A percentile compares a stretch with the other conserved stretches of the same genome.
Conservation (phyloP, 2,113 vertebrate species). For the Sinocyclocheilus grahami region DNA sequence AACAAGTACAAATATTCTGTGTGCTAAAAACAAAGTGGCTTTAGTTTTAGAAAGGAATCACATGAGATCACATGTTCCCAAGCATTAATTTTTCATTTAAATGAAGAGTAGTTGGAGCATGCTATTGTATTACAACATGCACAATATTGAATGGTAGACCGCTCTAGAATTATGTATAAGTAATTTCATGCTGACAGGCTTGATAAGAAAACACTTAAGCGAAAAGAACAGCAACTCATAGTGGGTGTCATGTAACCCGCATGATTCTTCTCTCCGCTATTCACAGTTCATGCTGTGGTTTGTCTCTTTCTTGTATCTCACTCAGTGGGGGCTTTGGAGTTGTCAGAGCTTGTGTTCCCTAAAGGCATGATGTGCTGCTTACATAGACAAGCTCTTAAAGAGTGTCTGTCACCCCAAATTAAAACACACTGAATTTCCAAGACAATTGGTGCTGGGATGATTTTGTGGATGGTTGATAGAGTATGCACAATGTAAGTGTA, state of each 20-base stretch:
- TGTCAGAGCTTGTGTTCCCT: constrained; percentile 13
- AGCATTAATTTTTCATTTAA: neutral
- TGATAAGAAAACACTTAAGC: constrained; percentile 31
- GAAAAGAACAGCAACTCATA: constrained; percentile 19
- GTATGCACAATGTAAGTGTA: neutral
- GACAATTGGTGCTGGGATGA: neutral
- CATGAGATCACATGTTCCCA: neutral
- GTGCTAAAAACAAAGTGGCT: neutral
- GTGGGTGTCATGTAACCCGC: neutral
- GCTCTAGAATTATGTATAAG: neutral
- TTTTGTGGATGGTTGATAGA: neutral
- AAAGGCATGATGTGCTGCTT: constrained; percentile 22
- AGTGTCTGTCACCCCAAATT: constrained; percentile 41
- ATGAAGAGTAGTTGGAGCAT: neutral
- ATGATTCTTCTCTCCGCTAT: neutral
- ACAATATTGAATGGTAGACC: neutral
- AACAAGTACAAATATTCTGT: neutral
- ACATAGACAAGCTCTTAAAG: constrained; percentile 42
- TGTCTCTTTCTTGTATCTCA: constrained; percentile 9
- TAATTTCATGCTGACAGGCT: neutral
- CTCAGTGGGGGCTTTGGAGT: constrained; percentile 25
- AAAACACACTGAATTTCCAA: constrained; percentile 15
- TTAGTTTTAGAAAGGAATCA: neutral
- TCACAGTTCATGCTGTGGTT: constrained; percentile 7
- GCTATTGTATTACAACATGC: neutral